Percentiles rank a stretch among this genome's conserved stretches.
phyloP scores from a whole-genome alignment of 1,140 invertebrate genomes.

The Maconellicoccus hirsutus region DNA sequence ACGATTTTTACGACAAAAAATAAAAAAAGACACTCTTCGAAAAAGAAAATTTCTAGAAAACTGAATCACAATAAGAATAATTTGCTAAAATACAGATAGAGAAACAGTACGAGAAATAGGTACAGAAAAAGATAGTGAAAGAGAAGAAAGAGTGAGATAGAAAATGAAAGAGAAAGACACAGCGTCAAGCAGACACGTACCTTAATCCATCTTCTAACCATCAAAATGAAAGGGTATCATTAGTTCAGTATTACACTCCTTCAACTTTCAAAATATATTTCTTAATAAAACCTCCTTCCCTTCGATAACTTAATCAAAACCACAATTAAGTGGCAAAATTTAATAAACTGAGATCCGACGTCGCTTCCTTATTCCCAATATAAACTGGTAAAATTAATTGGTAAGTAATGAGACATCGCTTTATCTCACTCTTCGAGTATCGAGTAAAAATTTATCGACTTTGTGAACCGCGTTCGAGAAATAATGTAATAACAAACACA shows the following conservation, averaged over 20 bases:
- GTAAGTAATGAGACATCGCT: neutral
- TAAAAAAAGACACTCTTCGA: neutral
- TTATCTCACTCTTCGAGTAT: neutral
- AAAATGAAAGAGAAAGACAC: neutral
- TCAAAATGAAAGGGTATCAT: constrained; percentile 15
- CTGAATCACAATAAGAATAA: constrained; percentile 15
- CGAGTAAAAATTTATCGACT: neutral
- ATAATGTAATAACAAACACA: neutral
- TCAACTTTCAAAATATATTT: constrained; percentile 1
- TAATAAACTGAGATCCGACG: neutral
- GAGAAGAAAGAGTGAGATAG: constrained; percentile 28
- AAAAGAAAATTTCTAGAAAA: constrained; percentile 13
- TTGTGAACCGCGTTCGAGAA: neutral
- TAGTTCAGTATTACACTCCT: neutral
- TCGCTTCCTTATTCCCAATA: neutral
- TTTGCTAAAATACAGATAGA: neutral
- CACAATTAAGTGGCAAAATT: constrained; percentile 1
- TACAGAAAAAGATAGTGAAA: constrained; percentile 28
- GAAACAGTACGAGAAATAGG: constrained; percentile 25
- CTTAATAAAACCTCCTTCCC: neutral
- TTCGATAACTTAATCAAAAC: neutral
- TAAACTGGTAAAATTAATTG: neutral
- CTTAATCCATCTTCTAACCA: constrained; percentile 20
- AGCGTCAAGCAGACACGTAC: constrained; percentile 6
- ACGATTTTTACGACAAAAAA: neutral